Evolutionary conservation across 1,140 invertebrate species (phyloP).

Genomic region (Rhyacophila brunnea): DNA sequence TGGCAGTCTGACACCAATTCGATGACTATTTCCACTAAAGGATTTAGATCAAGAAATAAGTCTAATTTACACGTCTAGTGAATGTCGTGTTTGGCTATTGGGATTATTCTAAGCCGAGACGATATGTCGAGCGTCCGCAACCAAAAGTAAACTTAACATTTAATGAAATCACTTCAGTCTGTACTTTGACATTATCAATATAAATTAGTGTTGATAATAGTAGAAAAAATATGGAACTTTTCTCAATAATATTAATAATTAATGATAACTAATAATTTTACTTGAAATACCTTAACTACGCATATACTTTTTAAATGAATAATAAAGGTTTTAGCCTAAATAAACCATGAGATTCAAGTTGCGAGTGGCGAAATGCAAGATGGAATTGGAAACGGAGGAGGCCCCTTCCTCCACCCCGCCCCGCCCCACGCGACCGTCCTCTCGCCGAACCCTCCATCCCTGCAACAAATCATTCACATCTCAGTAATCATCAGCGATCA

Average conservation of each 20-base stretch:
- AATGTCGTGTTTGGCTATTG: too few species aligned
- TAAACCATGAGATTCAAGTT: neutral
- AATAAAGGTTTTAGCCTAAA: neutral
- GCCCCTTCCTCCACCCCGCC: too few species aligned
- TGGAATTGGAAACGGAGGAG: neutral
- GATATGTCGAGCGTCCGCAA: too few species aligned
- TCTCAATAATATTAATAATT: neutral
- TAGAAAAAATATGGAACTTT: constrained; percentile 3
- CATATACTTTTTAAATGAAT: neutral
- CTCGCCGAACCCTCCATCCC: too few species aligned
- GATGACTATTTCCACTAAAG: too few species aligned
- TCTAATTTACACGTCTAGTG: too few species aligned
- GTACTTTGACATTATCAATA: neutral
- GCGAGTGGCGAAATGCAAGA: neutral
- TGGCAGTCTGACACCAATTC: too few species aligned
- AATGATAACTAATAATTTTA: neutral
- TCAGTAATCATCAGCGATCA: too few species aligned
- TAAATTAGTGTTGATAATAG: neutral
- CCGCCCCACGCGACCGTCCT: too few species aligned
- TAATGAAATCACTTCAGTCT: constrained; percentile 3
- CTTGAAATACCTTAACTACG: neutral
- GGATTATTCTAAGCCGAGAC: too few species aligned
- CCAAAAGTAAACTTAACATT: neutral
- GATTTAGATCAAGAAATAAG: too few species aligned
- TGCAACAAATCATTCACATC: too few species aligned